phyloP scores from a whole-genome alignment of 2,113 vertebrate species.

The Origma solitaria region DNA sequence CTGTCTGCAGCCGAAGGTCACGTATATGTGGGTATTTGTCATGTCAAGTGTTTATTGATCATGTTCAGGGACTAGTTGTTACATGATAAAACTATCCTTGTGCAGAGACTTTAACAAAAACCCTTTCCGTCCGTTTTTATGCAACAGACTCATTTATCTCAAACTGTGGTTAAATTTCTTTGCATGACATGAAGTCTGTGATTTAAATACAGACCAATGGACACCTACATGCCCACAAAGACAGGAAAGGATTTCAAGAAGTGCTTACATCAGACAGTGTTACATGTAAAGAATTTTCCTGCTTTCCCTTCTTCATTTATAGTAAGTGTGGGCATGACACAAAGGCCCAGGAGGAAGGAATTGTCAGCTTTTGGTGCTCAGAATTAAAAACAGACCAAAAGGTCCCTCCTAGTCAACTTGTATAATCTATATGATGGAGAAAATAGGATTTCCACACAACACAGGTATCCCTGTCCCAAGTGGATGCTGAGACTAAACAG shows the following conservation, averaged over 20 bases:
- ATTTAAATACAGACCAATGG: background rate
- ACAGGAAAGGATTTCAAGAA: background rate
- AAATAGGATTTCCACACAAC: background rate
- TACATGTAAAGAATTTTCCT: background rate
- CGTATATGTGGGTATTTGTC: background rate
- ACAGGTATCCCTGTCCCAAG: rapidly evolving
- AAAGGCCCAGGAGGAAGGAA: background rate
- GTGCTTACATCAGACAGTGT: background rate
- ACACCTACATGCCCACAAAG: background rate
- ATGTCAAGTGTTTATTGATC: background rate
- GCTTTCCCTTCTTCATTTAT: background rate
- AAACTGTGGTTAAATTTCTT: background rate
- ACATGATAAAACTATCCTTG: background rate
- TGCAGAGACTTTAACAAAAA: background rate
- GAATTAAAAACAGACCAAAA: background rate
- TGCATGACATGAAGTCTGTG: background rate
- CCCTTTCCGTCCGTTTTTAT: background rate
- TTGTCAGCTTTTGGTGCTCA: background rate
- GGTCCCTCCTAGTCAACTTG: background rate
- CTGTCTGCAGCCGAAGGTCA: rapidly evolving
- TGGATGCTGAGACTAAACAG: background rate
- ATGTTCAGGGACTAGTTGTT: background rate
- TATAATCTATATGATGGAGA: background rate
- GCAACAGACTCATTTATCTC: background rate
- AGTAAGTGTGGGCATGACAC: rapidly evolving